Evolutionary conservation across 2,888 invertebrate genomes (phyloP).

Genomic region (Sphinx pinastri): DNA sequence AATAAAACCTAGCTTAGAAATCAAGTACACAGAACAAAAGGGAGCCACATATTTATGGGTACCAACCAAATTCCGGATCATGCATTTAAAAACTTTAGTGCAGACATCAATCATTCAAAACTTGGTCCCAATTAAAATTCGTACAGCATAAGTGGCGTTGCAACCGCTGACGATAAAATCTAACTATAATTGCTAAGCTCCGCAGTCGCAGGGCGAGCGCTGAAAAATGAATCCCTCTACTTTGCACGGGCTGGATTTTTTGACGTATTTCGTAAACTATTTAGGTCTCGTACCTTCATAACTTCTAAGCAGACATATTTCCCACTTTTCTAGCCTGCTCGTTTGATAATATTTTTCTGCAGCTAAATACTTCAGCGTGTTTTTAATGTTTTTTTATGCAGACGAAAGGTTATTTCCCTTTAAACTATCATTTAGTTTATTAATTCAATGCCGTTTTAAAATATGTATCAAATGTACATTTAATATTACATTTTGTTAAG

Average conservation of each 20-base stretch:
- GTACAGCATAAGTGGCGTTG: conserved; percentile 54
- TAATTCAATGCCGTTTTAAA: too few species aligned
- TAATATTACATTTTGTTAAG: too few species aligned
- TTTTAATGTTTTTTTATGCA: too few species aligned
- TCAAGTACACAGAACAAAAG: conserved; percentile 3
- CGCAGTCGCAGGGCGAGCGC: conserved; percentile 36
- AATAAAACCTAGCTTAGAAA: background rate
- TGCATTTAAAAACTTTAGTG: conserved; percentile 28
- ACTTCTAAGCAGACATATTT: conserved; percentile 2
- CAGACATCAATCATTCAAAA: conserved; percentile 56
- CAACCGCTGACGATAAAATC: conserved; percentile 47
- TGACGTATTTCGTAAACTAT: conserved; percentile 34
- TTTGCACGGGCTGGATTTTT: conserved; percentile 42
- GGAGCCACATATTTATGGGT: background rate
- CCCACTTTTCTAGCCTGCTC: background rate
- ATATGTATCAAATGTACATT: too few species aligned
- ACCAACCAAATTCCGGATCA: conserved; percentile 11
- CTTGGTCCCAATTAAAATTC: conserved; percentile 76
- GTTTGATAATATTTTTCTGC: background rate
- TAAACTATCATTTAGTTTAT: background rate
- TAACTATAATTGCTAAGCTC: conserved; percentile 56
- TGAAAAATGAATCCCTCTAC: conserved; percentile 41
- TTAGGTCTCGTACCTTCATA: background rate
- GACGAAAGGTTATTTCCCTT: too few species aligned
- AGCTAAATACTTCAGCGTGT: too few species aligned